phyloP scores from a whole-genome alignment of 2,113 vertebrate species.

The Ageneiosus marmoratus region DNA sequence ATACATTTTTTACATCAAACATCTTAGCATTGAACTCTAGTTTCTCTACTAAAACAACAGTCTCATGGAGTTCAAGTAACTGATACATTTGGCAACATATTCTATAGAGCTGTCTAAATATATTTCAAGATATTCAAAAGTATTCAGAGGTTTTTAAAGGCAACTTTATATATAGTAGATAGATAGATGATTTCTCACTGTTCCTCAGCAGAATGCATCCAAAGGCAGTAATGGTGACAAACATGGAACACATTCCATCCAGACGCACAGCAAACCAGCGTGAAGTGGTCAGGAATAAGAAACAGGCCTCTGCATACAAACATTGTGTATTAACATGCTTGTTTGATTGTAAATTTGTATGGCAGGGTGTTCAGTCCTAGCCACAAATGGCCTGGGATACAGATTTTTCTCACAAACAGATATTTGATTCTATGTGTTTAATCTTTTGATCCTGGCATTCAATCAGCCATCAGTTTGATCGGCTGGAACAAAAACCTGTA shows the following conservation, averaged over 20 bases:
- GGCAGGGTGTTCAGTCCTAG: neutral
- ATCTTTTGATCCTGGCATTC: neutral
- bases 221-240: conserved; percentile 83
- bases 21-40: neutral
- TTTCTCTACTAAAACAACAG: neutral
- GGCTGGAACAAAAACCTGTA: neutral
- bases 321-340: neutral
- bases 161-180: neutral
- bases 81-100: neutral
- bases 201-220: conserved; percentile 84
- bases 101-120: neutral
- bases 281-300: conserved; percentile 91
- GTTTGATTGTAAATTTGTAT: neutral
- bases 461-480: neutral
- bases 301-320: conserved; percentile 85
- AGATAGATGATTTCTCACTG: conserved; percentile 71
- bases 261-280: conserved; percentile 93
- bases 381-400: neutral
- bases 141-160: neutral
- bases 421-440: neutral
- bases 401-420: neutral
- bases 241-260: conserved; percentile 91
- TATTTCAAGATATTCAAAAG: neutral
- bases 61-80: neutral
- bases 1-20: neutral